Base-by-base conservation (phyloP, 2,113 vertebrate genomes). In the Poicephalus gulielmi region DNA sequence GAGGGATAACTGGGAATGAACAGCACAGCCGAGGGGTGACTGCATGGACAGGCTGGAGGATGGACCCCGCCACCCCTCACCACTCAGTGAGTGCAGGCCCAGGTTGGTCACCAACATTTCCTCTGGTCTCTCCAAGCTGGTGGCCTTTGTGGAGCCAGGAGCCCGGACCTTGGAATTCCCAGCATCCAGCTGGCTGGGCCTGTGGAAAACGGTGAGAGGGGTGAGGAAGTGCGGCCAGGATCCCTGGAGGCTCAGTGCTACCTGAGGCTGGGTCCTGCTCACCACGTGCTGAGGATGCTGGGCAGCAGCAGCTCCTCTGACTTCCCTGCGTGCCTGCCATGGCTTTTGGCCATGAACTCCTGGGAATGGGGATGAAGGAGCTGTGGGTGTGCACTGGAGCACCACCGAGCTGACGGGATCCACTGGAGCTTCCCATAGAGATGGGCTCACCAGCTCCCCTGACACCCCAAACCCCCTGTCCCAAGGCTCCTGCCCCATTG, bases 291-390 rank as follows among this genome's bases (percentile, higher is more conserved):
- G 18, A 99, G 95, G 92, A 99, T 94, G 59, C 97, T 66, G 28
- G 99, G 99, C 50, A 99, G 97, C 95, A 99, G 96, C 93, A 98
- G 95, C 74, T 98, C 98, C 78, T 98, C 97, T 57, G 86, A 97
- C 88, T 97, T 97, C 93, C 87, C 94, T 67, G 88, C 73, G 84
- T 82, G 33, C 67, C 96, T 97, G 33, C 96, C 91, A 3, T 97
- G 97, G 35, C 97, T 97, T 10, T 95, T 98, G 97, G 97, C 97
- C 86, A 39, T 41, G 13, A 98, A 98, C 43, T 99, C 99, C 99
- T 99, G 94, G 44, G 69, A 52, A 33, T 3, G 85, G 63, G 44
- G 59, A 53, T 19, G 19, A 43, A 46, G 6, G 10, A 63, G 25
- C 17, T 3, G 13, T 55, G 2, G 11, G 19, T 13, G 52, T 44